Conservation (phyloP, 2,888 invertebrate genomes). For the Gari tellinella region DNA sequence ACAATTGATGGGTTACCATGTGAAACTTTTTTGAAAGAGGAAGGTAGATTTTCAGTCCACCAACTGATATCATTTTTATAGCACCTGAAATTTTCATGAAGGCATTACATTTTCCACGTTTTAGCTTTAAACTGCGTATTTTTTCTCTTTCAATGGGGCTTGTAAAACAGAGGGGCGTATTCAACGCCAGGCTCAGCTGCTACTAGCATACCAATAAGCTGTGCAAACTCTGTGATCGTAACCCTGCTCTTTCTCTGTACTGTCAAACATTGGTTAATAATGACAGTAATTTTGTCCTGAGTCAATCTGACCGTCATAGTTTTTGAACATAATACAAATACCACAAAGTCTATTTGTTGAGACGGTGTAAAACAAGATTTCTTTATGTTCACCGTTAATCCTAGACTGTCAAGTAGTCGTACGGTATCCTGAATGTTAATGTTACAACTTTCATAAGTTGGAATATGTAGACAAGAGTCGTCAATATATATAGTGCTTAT, state of each 20-base stretch:
- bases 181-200: conserved; percentile 47
- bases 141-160: conserved; percentile 45
- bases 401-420: conserved; percentile 41
- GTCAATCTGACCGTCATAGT: conserved; percentile 39
- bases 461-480: conserved; percentile 39
- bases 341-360: conserved; percentile 45
- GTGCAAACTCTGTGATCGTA: conserved; percentile 41
- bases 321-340: conserved; percentile 51
- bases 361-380: conserved; percentile 52
- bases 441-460: conserved; percentile 18
- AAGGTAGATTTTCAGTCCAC: conserved; percentile 12
- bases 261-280: conserved; percentile 23
- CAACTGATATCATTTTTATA: not conserved
- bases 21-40: not conserved
- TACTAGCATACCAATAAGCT: conserved; percentile 47
- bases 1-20: conserved; percentile 7
- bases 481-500: conserved; percentile 42
- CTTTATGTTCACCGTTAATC: conserved; percentile 47
- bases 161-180: conserved; percentile 49
- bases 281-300: conserved; percentile 10
- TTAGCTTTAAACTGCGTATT: conserved; percentile 20
- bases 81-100: conserved; percentile 8
- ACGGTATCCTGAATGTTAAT: conserved; percentile 27
- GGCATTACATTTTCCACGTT: conserved; percentile 12
- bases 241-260: conserved; percentile 6